Percentiles rank a stretch among this genome's conserved stretches.
Evolutionary conservation across 2,888 invertebrate species (phyloP).

Genomic region (Eupithecia centaureata): DNA sequence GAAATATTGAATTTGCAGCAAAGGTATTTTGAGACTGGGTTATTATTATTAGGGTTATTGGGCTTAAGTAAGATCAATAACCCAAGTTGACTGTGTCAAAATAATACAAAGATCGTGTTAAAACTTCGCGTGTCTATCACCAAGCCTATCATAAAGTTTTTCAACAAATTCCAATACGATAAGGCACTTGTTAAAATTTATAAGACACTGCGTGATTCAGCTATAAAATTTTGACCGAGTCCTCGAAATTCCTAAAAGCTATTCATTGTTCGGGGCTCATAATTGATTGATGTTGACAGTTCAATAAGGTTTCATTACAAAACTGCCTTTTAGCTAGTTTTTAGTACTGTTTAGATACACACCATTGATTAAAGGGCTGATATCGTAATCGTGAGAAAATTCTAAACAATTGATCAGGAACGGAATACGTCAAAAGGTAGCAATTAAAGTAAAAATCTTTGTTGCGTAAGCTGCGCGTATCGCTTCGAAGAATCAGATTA

Average conservation of each 20-base stretch:
- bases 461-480: slow-evolving; percentile 37
- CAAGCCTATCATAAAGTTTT: slow-evolving; percentile 35
- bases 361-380: slow-evolving; percentile 19
- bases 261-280: slow-evolving; percentile 46
- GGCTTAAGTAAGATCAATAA: too few relatives aligned
- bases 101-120: slow-evolving; percentile 27
- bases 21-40: too few relatives aligned
- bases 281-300: slow-evolving; percentile 57
- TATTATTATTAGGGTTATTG: too few relatives aligned
- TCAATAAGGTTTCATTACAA: slow-evolving; percentile 46
- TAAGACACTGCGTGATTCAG: slow-evolving; percentile 32
- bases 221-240: slow-evolving; percentile 38
- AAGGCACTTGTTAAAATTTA: slow-evolving; percentile 40
- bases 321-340: slow-evolving; percentile 23
- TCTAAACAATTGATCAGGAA: slow-evolving; percentile 44
- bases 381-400: slow-evolving; percentile 59
- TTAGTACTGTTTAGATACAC: slow-evolving; percentile 19
- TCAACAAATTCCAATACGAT: slow-evolving; percentile 34
- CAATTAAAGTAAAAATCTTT: slow-evolving; percentile 40
- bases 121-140: slow-evolving; percentile 32
- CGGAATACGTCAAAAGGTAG: slow-evolving; percentile 37
- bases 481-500: slow-evolving; percentile 32
- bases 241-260: slow-evolving; percentile 44
- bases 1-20: too few relatives aligned
- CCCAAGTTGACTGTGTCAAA: slow-evolving; percentile 24